Percentiles rank a stretch among this genome's conserved stretches.
These are phyloP conservation scores for Poeciliopsis infans DNA, from an alignment of 2,797 vertebrate species.

Conservation along the genomic window DNA sequence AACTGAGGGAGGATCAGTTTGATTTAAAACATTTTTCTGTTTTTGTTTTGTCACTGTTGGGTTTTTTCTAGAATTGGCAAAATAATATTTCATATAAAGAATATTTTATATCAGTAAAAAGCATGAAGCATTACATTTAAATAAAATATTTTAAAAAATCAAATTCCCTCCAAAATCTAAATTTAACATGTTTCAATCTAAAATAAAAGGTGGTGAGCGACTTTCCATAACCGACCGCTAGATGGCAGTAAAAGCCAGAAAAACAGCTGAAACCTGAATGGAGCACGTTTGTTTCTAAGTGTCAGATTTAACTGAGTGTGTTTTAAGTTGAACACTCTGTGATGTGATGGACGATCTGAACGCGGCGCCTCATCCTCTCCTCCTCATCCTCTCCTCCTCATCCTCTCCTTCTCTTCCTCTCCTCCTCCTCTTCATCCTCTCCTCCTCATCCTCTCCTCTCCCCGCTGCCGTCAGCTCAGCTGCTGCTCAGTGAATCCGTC, in stretches of 20 bases:
- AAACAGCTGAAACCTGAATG: neutral
- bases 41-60: no score
- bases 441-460: no score
- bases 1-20: no score
- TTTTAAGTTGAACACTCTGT: neutral
- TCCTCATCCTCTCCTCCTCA: no score
- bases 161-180: neutral
- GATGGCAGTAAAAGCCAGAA: neutral
- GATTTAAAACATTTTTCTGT: no score
- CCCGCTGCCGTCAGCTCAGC: neutral
- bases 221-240: neutral
- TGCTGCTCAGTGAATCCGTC: neutral
- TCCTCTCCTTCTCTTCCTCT: no score
- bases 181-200: no score
- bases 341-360: conserved; percentile 3
- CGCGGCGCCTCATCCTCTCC: neutral
- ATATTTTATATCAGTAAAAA: neutral
- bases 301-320: neutral
- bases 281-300: neutral
- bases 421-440: no score
- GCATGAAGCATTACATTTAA: neutral
- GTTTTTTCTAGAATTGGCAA: neutral
- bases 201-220: neutral
- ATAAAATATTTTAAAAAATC: neutral
- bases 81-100: neutral